Conservation (phyloP, 2,888 invertebrate genomes). For the Troides aeacus region DNA sequence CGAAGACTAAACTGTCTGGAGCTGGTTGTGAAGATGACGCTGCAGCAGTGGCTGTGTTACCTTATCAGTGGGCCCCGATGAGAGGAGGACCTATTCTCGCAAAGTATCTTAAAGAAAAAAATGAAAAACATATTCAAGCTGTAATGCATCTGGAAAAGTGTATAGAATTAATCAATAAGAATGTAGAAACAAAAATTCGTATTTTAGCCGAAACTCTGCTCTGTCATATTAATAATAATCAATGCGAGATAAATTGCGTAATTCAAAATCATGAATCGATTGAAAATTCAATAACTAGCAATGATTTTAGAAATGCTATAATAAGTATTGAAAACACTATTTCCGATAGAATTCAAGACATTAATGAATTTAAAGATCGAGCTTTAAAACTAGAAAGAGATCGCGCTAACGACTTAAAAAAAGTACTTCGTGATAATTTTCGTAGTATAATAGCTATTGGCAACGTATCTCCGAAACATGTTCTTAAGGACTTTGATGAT, state of each 20-base stretch:
- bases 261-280: constrained; percentile 38
- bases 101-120: constrained; percentile 55
- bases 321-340: constrained; percentile 44
- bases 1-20: constrained; percentile 33
- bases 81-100: constrained; percentile 53
- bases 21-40: constrained; percentile 55
- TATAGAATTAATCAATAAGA: constrained; percentile 46
- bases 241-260: constrained; percentile 50
- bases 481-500: constrained; percentile 64
- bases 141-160: constrained; percentile 42
- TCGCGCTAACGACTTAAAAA: constrained; percentile 55
- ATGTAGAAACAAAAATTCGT: constrained; percentile 52
- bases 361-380: constrained; percentile 50
- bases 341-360: constrained; percentile 43
- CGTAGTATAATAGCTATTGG: constrained; percentile 53
- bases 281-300: constrained; percentile 33
- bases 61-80: constrained; percentile 55
- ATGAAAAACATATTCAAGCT: constrained; percentile 46
- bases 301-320: constrained; percentile 42
- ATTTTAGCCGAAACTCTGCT: constrained; percentile 50
- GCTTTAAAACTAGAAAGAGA: constrained; percentile 53
- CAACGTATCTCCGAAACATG: constrained; percentile 51
- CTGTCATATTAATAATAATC: constrained; percentile 49
- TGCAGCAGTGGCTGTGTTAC: constrained; percentile 58
- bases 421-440: constrained; percentile 54